Evolutionary conservation across 1,140 invertebrate species (phyloP), one percentile per base, ranked within the genome.

Genomic region (Nasonia longicornis): DNA sequence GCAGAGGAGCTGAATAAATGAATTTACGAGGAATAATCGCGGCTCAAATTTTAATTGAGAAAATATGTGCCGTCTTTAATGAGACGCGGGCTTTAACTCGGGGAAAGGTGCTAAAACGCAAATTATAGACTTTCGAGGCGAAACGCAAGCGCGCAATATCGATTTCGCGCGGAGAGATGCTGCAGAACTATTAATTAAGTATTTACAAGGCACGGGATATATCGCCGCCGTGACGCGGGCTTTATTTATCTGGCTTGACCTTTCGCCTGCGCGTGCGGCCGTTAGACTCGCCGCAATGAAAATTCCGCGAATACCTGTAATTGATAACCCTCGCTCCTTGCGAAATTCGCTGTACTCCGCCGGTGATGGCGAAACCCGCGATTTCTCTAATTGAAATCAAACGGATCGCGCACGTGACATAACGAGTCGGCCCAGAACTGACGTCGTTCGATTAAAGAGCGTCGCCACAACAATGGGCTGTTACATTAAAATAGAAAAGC

Each of bases 401-500:
- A 42, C 69, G 69, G 31, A n/a, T 71, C 26, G 64, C 64, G 16
- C 26, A n/a, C 64, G 16, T n/a, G 64, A 67, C 14, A 29, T 67
- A 12, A 22, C 63, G 22, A 14, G 16, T 0, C 29, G 69, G 3
- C 14, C n/a, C 7, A 70, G 12, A 69, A 29, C 8, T 35, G 67
- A 6, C 35, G 45, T 48, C 26, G 48, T 72, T 72, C 16, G 45
- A 48, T 72, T 72, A 69, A 69, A 69, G 29, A 66, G 11, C 22
- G 20, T 38, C 20, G 31, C 0, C 8, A 6, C 42, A 73, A 75
- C 72, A 80, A 75, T 74, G 64, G 64, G 26, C 20, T 58, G 71
- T 75, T 75, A 69, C 16, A 75, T 80, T 80, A 75, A 80, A 80
- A 80, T 73, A 64, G 79, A 75, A 80, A 80, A 75, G 26, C 72